phyloP scores from a whole-genome alignment of 37 sponge, comb jelly and placozoan genomes.

The Bolinopsis microptera region DNA sequence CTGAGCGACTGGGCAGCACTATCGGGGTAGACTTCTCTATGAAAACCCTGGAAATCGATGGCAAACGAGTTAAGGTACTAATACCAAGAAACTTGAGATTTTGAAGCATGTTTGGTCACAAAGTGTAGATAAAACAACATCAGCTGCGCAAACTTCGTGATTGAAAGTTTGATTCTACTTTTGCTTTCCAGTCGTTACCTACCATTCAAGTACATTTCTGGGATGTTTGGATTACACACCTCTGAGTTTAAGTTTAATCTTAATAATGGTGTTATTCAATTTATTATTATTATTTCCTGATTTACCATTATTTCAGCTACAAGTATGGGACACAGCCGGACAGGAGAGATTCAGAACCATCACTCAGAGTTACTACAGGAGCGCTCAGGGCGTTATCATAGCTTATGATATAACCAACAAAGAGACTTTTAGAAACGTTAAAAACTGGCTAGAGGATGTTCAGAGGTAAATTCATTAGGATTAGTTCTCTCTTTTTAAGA shows the following conservation, averaged over 20 bases:
- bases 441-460: conserved; percentile 84
- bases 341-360: conserved; percentile 90
- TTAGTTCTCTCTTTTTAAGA: too few relatives aligned
- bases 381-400: conserved; percentile 76
- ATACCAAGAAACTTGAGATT: too few relatives aligned
- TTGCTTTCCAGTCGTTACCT: too few relatives aligned
- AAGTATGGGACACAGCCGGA: conserved; percentile 92
- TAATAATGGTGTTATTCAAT: too few relatives aligned
- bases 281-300: too few relatives aligned
- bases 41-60: conserved; percentile 80
- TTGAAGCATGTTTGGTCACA: too few relatives aligned
- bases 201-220: too few relatives aligned
- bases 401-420: conserved; percentile 83
- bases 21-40: conserved; percentile 94
- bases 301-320: conserved; percentile 73
- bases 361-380: conserved; percentile 89
- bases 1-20: conserved; percentile 88
- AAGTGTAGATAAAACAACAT: too few relatives aligned
- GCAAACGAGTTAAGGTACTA: conserved; percentile 82
- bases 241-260: too few relatives aligned
- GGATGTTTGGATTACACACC: too few relatives aligned
- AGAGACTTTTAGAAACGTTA: conserved; percentile 75
- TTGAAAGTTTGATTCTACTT: too few relatives aligned
- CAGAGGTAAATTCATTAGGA: conserved; percentile 70
- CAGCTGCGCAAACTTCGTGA: too few relatives aligned